Percentiles rank a stretch among this genome's conserved stretches.
These are phyloP conservation scores for Hippasteria phrygiana DNA, from an alignment of 53 echinoderm and acorn worm species.

Conservation along the genomic window DNA sequence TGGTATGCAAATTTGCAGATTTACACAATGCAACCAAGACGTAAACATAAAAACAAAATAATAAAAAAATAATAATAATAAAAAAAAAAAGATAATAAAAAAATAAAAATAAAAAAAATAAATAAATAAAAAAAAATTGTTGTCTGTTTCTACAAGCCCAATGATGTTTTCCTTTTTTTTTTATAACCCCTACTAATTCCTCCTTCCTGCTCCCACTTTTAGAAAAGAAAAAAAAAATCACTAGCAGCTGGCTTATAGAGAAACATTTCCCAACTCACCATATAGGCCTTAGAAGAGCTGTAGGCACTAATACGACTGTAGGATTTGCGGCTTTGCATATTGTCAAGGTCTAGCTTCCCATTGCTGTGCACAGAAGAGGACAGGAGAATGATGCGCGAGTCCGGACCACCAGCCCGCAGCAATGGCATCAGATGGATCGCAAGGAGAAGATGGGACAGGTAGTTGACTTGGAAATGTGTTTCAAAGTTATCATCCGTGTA, in stretches of 20 bases:
- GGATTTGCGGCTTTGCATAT: constrained; percentile 67
- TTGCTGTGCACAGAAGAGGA: constrained; percentile 50
- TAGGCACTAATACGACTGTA: constrained; percentile 43
- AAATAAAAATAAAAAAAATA: too few relatives aligned
- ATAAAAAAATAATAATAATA: too few relatives aligned
- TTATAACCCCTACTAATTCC: too few relatives aligned
- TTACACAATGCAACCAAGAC: too few relatives aligned
- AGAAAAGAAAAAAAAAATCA: not conserved
- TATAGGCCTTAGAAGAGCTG: constrained; percentile 69
- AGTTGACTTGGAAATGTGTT: constrained; percentile 88
- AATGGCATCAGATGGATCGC: constrained; percentile 83
- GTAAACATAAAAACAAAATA: too few relatives aligned
- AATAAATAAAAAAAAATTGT: too few relatives aligned
- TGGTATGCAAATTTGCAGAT: too few relatives aligned
- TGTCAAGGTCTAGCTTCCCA: constrained; percentile 53
- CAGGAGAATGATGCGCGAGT: constrained; percentile 74
- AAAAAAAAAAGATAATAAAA: too few relatives aligned
- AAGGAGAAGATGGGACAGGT: constrained; percentile 86
- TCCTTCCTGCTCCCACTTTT: not conserved
- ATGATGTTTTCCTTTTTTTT: too few relatives aligned
- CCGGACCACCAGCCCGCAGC: constrained; percentile 67
- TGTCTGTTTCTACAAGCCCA: too few relatives aligned
- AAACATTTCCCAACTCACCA: too few relatives aligned
- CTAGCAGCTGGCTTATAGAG: too few relatives aligned
- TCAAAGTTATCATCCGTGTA: constrained; percentile 77